Percentiles rank a stretch among this genome's conserved stretches.
Conservation (phyloP, 2,797 vertebrate genomes). For the Erethizon dorsatum region DNA sequence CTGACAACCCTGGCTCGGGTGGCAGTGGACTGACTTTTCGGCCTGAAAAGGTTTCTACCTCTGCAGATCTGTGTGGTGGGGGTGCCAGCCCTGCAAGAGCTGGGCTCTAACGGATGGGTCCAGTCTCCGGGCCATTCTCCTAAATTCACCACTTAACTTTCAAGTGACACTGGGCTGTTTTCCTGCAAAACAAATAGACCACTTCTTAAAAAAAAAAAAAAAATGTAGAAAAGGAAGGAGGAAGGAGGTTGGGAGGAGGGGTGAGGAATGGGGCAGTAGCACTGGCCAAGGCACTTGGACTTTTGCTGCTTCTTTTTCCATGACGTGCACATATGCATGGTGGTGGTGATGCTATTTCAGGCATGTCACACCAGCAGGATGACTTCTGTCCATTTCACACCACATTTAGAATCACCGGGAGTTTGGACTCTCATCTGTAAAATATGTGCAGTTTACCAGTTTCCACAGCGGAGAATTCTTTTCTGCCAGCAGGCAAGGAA, state of each 20-base stretch:
- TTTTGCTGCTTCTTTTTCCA: slow-evolving; percentile 86
- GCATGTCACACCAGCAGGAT: slow-evolving; percentile 87
- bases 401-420: slow-evolving; percentile 86
- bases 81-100: background rate
- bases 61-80: background rate
- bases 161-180: background rate
- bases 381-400: slow-evolving; percentile 86
- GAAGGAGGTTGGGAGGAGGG: background rate
- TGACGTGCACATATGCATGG: slow-evolving; percentile 78
- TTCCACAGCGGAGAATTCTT: slow-evolving; percentile 82
- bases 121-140: background rate
- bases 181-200: slow-evolving; percentile 4
- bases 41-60: background rate
- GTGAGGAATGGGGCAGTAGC: background rate
- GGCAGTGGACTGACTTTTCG: background rate
- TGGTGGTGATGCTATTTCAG: slow-evolving; percentile 86
- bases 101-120: background rate
- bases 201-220: background rate
- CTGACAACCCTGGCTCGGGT: background rate
- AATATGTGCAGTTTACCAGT: slow-evolving; percentile 80
- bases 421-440: slow-evolving; percentile 78
- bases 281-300: background rate
- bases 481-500: slow-evolving; percentile 61
- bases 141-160: background rate
- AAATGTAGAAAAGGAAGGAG: slow-evolving; percentile 31